Evolutionary conservation across 30 jellyfish, hydroid and myxozoan genomes (phyloP), one percentile per base, ranked within the genome.

Genomic region (Sanderia malayensis): DNA sequence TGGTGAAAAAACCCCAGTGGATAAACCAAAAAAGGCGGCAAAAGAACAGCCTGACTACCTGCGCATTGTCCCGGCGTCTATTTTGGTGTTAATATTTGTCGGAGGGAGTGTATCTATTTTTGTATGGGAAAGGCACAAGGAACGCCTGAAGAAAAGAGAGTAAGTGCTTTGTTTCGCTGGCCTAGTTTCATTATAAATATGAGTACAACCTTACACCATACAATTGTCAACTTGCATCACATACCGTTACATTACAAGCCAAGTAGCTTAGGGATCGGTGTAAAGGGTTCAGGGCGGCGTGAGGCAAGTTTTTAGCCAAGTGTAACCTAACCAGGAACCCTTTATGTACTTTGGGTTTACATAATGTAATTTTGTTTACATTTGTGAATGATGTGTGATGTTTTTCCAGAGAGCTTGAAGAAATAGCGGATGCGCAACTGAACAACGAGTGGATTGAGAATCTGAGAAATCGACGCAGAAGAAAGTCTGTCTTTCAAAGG

Each of bases 1-100:
- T n/a, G n/a, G n/a, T n/a, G n/a, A n/a, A n/a, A n/a, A n/a, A n/a
- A n/a, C n/a, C n/a, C n/a, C n/a, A n/a, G n/a, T n/a, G n/a, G n/a
- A n/a, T n/a, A n/a, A n/a, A n/a, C n/a, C n/a, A n/a, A 37, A 37
- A 37, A 44, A 53, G 20, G 46, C 23, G 0, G 71, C 58, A n/a
- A 72, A 53, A 25, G 83, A 57, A 9, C 46, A 58, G 17, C 57
- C 70, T 8, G 81, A 53, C 24, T 21, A 17, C 25, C 62, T 62
- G 32, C 27, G 89, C 15, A 79, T 78, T 20, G 63, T 52, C 47
- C 89, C 89, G 27, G 89, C 89, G 4, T 41, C 62, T 55, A 67
- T 44, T 17, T 58, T 79, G 21, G 49, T 78, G 0, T 2, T 33
- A 33, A 78, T 78, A 6, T 78, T 78, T 52, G 60, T 78, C 7